These are phyloP conservation scores for Ernsta delagoae DNA, from an alignment of 2,888 invertebrate species.

Conservation along the genomic window DNA sequence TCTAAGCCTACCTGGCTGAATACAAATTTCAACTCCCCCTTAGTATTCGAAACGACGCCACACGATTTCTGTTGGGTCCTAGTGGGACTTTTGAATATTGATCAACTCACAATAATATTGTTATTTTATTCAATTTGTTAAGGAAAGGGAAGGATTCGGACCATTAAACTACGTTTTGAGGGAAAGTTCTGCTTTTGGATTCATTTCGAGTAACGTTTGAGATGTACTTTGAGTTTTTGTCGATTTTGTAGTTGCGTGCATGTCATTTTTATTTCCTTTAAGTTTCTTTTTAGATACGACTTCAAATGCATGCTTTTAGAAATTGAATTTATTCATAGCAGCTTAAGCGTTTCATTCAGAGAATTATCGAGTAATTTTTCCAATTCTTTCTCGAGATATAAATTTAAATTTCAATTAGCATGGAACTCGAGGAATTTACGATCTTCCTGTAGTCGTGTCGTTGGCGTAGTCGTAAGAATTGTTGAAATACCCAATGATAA, in stretches of 20 bases:
- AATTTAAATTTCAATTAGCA: constrained; percentile 33
- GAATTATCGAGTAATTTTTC: constrained; percentile 19
- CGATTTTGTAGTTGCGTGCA: constrained; percentile 38
- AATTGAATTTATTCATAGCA: background rate
- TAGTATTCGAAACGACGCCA: constrained; percentile 69
- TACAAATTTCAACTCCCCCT: constrained; percentile 66
- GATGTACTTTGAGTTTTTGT: constrained; percentile 20
- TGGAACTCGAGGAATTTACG: constrained; percentile 32
- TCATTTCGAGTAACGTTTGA: constrained; percentile 43
- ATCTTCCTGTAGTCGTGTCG: constrained; percentile 26
- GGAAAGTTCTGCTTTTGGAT: constrained; percentile 62
- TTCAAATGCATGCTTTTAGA: constrained; percentile 1
- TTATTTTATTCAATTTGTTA: constrained; percentile 44
- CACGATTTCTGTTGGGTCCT: constrained; percentile 78
- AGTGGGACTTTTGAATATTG: constrained; percentile 77
- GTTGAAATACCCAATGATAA: constrained; percentile 33
- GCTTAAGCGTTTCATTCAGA: background rate
- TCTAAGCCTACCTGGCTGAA: constrained; percentile 63
- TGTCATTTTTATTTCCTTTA: constrained; percentile 33
- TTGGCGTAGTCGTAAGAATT: constrained; percentile 20
- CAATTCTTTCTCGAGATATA: constrained; percentile 24
- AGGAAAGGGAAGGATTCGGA: constrained; percentile 48
- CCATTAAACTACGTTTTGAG: constrained; percentile 55
- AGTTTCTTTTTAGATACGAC: constrained; percentile 2
- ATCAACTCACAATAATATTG: constrained; percentile 53